A percentile compares a stretch with the other conserved stretches of the same genome.
Conservation (phyloP, 2,113 vertebrate species). For the Eurystomus gularis region DNA sequence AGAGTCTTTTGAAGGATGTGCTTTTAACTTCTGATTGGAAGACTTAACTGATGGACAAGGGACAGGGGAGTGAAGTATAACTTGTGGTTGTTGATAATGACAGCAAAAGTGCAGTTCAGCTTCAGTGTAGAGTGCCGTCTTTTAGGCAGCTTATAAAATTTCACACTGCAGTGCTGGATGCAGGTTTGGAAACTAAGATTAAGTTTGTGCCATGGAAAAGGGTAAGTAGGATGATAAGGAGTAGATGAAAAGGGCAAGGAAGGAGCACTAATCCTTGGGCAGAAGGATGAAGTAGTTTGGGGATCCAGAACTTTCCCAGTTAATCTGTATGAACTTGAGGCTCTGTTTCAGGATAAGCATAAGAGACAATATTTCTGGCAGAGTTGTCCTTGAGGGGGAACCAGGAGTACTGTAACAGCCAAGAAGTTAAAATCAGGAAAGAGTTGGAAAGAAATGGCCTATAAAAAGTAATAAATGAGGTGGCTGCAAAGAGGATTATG, state of each 20-base stretch:
- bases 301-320: neutral
- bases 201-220: neutral
- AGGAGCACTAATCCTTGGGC: neutral
- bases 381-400: neutral
- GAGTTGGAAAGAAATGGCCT: neutral
- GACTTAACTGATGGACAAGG: neutral
- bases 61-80: neutral
- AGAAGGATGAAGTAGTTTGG: neutral
- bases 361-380: conserved; percentile 17
- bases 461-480: conserved; percentile 20
- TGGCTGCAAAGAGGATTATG: neutral
- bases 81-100: neutral
- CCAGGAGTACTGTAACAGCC: neutral
- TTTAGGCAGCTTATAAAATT: neutral
- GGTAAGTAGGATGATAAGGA: neutral
- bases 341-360: neutral
- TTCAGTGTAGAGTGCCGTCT: neutral
- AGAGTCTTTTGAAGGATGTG: neutral
- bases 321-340: neutral
- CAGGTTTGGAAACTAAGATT: neutral
- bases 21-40: neutral
- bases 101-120: neutral
- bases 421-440: conserved; percentile 17
- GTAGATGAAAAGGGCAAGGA: neutral
- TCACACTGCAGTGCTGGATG: neutral